Percentiles rank a stretch among this genome's conserved stretches.
phyloP scores from a whole-genome alignment of 2,888 invertebrate genomes.

The Conomelus anceps region DNA sequence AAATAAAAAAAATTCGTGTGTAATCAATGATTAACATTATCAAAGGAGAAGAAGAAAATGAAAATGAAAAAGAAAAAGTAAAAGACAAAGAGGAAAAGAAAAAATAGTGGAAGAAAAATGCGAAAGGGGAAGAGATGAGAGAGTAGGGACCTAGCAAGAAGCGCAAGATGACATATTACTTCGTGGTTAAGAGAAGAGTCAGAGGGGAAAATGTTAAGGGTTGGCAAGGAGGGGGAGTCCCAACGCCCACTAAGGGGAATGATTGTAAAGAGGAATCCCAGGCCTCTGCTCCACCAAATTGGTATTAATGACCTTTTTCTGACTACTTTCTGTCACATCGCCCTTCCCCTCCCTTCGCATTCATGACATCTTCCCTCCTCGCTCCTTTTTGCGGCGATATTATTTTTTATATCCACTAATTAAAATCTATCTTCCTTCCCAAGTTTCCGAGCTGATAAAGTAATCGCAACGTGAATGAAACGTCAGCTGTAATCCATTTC shows the following conservation, averaged over 20 bases:
- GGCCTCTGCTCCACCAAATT: neutral
- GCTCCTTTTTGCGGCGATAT: neutral
- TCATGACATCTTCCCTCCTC: no score
- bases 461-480: neutral
- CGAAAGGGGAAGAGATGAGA: neutral
- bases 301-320: neutral
- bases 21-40: neutral
- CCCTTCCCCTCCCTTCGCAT: neutral
- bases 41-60: neutral
- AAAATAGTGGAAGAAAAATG: neutral
- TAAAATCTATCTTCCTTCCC: neutral
- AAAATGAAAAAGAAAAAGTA: neutral
- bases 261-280: neutral
- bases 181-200: neutral
- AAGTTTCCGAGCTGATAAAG: neutral
- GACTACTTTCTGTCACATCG: neutral
- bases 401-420: neutral
- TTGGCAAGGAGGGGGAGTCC: no score
- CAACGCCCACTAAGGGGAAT: neutral
- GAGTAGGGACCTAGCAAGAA: neutral
- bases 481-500: neutral
- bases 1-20: neutral
- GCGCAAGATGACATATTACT: neutral
- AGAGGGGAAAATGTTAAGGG: neutral
- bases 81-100: neutral